These are phyloP conservation scores for Neolamprologus variostigma DNA, from an alignment of 2,113 vertebrate genomes.

Conservation along the genomic window DNA sequence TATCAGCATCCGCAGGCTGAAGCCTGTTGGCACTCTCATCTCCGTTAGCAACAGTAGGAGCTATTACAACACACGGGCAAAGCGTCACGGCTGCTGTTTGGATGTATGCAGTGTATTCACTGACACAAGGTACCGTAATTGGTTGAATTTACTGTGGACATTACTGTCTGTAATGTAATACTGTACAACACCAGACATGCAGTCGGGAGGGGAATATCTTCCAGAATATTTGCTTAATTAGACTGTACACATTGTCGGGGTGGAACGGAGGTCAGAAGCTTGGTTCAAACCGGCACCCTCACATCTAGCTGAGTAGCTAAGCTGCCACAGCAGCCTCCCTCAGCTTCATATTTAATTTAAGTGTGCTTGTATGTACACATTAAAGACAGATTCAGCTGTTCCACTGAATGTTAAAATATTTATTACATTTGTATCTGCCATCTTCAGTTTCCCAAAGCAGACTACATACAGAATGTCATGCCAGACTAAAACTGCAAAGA, in stretches of 20 bases:
- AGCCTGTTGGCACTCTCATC: conserved; percentile 25
- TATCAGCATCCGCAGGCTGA: conserved; percentile 11
- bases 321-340: not conserved
- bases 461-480: not conserved
- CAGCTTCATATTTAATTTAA: not conserved
- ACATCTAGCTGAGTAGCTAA: not conserved
- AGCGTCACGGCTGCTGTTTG: conserved; percentile 17
- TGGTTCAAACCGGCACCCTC: not conserved
- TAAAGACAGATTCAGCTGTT: not conserved
- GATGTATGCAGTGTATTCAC: not conserved
- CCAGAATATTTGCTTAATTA: not conserved
- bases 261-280: not conserved
- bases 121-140: conserved; percentile 10
- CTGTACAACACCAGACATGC: not conserved
- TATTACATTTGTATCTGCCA: not conserved
- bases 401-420: not conserved
- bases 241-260: not conserved
- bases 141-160: not conserved
- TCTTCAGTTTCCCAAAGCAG: not conserved
- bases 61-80: not conserved
- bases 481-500: not conserved
- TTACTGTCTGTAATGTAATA: not conserved
- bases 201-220: not conserved
- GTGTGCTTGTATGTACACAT: not conserved
- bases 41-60: conserved; percentile 26